phyloP scores from a whole-genome alignment of 2,113 vertebrate species.

The Danio rerio region GRCz12tu NC_133187.1:31669001-31669500 shows the following conservation, averaged over 20 bases:
- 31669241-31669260: not conserved
- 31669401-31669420: not conserved
- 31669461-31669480: constrained; percentile 2
- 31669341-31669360: not conserved
- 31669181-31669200: no score
- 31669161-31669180: no score
- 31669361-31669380: not conserved
- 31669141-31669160: no score
- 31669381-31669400: constrained; percentile 8
- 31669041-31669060: no score
- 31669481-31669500: not conserved
- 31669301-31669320: not conserved
- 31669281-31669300: not conserved
- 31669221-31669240: not conserved
- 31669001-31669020: no score
- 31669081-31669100: no score
- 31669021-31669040: no score
- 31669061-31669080: no score
- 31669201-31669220: no score
- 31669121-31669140: no score
- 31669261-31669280: not conserved
- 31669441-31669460: not conserved
- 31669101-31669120: no score
- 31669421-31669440: constrained; percentile 2
- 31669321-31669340: not conserved